Percentiles rank a stretch among this genome's conserved stretches.
phyloP scores from a whole-genome alignment of 1,140 invertebrate genomes.

The Papilio polytes region DNA sequence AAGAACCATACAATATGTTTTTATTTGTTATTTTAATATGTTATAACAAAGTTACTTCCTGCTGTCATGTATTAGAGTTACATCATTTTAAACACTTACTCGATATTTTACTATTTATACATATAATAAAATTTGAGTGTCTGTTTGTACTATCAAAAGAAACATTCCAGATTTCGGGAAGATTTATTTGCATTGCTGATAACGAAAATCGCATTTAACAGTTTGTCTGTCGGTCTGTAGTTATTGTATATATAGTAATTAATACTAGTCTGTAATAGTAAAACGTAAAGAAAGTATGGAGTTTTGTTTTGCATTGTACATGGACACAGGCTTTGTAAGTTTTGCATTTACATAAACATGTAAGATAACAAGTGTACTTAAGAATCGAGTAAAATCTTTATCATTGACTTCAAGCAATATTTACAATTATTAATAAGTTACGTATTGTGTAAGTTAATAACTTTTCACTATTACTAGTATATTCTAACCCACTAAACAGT shows the following conservation, averaged over 20 bases:
- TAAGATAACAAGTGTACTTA: not conserved
- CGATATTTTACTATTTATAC: not conserved
- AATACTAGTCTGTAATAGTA: no score
- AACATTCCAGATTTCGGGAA: no score
- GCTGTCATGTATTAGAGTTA: not conserved
- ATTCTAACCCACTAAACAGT: not conserved
- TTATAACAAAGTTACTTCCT: not conserved
- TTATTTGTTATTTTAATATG: not conserved
- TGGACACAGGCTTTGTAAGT: not conserved
- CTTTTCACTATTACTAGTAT: not conserved
- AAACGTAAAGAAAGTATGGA: not conserved
- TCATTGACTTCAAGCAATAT: not conserved
- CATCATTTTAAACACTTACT: not conserved
- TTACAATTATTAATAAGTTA: no score
- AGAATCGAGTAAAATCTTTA: not conserved
- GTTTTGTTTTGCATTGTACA: not conserved
- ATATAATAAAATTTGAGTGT: not conserved
- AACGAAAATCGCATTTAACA: no score
- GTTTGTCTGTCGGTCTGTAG: no score
- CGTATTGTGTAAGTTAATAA: no score
- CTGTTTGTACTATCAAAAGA: no score
- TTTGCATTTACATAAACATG: not conserved
- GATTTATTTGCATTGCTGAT: no score
- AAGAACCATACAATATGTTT: constrained; percentile 7
- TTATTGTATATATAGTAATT: no score